A percentile compares a stretch with the other conserved stretches of the same genome.
These are phyloP conservation scores for Platycheirus albimanus DNA, from an alignment of 2,888 invertebrate species.

Conservation along the genomic window DNA sequence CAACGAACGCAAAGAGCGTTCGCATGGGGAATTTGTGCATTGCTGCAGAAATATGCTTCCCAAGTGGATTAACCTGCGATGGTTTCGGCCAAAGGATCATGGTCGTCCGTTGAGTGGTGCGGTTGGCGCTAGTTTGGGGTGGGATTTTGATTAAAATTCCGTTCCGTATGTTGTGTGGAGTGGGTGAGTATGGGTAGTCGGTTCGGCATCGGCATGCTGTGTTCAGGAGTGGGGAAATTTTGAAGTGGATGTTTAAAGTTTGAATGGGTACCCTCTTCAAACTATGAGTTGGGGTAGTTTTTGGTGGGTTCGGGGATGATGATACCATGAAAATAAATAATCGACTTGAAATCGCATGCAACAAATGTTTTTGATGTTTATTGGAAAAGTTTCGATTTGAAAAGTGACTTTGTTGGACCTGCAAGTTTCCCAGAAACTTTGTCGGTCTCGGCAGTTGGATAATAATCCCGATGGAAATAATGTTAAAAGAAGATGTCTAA, in stretches of 20 bases:
- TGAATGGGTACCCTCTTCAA: conserved; percentile 9
- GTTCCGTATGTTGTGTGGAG: not conserved
- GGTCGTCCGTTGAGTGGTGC: conserved; percentile 43
- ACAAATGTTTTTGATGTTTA: conserved; percentile 50
- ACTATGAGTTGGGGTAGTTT: not conserved
- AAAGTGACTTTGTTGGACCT: conserved; percentile 11
- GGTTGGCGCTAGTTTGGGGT: not conserved
- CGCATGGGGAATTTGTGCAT: conserved; percentile 47
- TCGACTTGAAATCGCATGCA: conserved; percentile 20
- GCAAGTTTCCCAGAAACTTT: conserved; percentile 31
- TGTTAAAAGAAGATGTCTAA: conserved; percentile 20
- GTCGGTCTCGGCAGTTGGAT: conserved; percentile 2
- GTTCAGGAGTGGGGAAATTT: conserved; percentile 16
- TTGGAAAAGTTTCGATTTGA: conserved; percentile 37
- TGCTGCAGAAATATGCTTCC: conserved; percentile 62
- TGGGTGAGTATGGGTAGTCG: too few relatives aligned
- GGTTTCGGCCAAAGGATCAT: conserved; percentile 65
- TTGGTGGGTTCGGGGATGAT: not conserved
- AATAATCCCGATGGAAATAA: conserved; percentile 17
- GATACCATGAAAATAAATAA: conserved; percentile 31
- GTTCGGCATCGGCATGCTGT: not conserved
- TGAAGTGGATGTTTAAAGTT: conserved; percentile 40
- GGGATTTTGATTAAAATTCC: conserved; percentile 56
- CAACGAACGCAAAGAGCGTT: conserved; percentile 30
- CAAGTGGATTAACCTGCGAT: conserved; percentile 68